Evolutionary conservation across 1,140 invertebrate species (phyloP).

Genomic region (Drosophila pseudoobscura): DNA sequence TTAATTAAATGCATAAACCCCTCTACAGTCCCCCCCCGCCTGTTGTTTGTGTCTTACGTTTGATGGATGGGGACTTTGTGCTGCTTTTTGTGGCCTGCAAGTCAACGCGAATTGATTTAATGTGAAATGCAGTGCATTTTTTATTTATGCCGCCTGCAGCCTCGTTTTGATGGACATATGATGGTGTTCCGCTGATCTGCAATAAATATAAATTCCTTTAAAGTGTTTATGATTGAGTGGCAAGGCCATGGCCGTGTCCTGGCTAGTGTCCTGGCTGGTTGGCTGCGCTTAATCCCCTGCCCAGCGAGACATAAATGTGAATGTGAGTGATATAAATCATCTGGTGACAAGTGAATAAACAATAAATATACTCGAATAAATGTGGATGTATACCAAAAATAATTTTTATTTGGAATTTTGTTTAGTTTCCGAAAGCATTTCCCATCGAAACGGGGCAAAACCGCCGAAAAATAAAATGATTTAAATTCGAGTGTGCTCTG

Average conservation of each 20-base stretch:
- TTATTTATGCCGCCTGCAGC: conserved; percentile 27
- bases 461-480: conserved; percentile 3
- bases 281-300: background rate
- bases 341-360: conserved; percentile 21
- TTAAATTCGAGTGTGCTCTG: background rate
- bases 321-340: conserved; percentile 26
- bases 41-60: conserved; percentile 32
- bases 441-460: background rate
- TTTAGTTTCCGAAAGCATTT: conserved; percentile 1
- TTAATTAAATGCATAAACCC: conserved; percentile 66
- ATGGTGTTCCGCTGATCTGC: conserved; percentile 39
- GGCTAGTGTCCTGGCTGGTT: too few relatives aligned
- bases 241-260: background rate
- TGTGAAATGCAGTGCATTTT: conserved; percentile 55
- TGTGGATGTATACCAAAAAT: background rate
- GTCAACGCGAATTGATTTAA: conserved; percentile 73
- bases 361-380: conserved; percentile 25
- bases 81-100: conserved; percentile 38
- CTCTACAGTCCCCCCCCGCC: conserved; percentile 24
- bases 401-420: background rate
- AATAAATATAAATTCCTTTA: conserved; percentile 55
- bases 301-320: conserved; percentile 12
- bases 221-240: conserved; percentile 34
- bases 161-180: conserved; percentile 52
- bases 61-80: conserved; percentile 46